Evolutionary conservation across 2,888 invertebrate genomes (phyloP).

Genomic region (Sympetrum striolatum): DNA sequence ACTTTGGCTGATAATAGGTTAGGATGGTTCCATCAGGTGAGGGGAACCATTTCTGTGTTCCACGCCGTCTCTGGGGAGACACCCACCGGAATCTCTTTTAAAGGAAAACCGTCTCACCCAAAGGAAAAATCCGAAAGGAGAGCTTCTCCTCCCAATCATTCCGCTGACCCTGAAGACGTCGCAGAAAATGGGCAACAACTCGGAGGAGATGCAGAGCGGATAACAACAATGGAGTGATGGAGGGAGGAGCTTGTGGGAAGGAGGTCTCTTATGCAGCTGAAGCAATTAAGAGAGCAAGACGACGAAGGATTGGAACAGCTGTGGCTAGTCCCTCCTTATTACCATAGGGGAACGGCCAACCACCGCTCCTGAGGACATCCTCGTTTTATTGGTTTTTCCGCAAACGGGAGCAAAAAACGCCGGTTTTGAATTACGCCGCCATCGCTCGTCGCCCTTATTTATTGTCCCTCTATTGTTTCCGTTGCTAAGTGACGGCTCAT

Average conservation of each 20-base stretch:
- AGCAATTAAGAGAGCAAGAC: conserved; percentile 6
- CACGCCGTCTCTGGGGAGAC: too few relatives aligned
- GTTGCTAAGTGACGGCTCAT: neutral
- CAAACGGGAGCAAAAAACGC: neutral
- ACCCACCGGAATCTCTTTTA: too few relatives aligned
- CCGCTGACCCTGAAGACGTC: neutral
- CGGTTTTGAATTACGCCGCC: conserved; percentile 13
- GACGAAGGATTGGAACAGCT: neutral
- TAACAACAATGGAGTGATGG: neutral
- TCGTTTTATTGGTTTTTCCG: conserved; percentile 15
- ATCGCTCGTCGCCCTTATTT: neutral
- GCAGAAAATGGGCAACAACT: neutral
- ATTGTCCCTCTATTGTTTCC: neutral
- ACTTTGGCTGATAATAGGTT: too few relatives aligned
- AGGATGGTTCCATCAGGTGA: too few relatives aligned
- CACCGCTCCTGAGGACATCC: neutral
- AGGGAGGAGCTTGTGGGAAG: neutral
- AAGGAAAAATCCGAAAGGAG: too few relatives aligned
- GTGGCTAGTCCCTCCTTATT: conserved; percentile 24
- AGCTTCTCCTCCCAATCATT: neutral
- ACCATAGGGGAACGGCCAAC: conserved; percentile 30
- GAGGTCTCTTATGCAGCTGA: neutral
- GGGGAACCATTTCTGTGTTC: too few relatives aligned
- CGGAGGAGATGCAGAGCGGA: neutral
- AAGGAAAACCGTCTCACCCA: too few relatives aligned